Base-by-base conservation (phyloP, 2,888 invertebrate species). In the Pegoplata infirma region DNA sequence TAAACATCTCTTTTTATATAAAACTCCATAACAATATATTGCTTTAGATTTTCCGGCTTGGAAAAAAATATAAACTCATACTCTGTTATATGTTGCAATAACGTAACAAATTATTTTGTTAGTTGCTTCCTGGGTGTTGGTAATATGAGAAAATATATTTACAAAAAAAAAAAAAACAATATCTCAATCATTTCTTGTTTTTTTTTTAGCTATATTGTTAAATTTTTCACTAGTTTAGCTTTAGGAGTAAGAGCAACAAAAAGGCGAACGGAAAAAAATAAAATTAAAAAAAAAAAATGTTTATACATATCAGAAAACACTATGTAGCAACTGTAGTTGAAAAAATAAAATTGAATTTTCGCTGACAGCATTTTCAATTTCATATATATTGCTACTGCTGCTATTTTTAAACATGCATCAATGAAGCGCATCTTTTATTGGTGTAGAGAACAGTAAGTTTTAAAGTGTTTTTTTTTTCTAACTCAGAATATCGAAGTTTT, bases 291-390 rank as follows among this genome's bases (percentile, higher is more conserved):
- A 28, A 47, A 49, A 12, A 5, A 17, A 16, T 46, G 8, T 5
- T 3, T 19, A 23, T 6, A 36, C 10, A 59, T n/a, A 40, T 40
- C 36, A 40, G 14, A 40, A n/a, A 21, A 7, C 17, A 46, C 40
- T 40, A 25, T 40, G 19, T n/a, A n/a, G n/a, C n/a, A n/a, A n/a
- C n/a, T n/a, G n/a, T 36, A 49, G 61, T 63, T 75, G 7, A 51
- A 58, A 68, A 56, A 74, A 64, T 79, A 71, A 79, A 69, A 74
- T 69, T 74, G 74, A 74, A 71, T 71, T 75, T 79, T 69, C 66
- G 79, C 74, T 79, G 78, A 74, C 74, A 74, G 78, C 74, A 74
- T 69, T 74, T 78, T 74, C 74, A 69, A 69, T 74, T 78, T 74
- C 49, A 49, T 58, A 25, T 46, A 19, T 47, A 49, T 51, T 16